Base-by-base conservation (phyloP, 1,140 invertebrate genomes). In the Cephus cinctus region DNA sequence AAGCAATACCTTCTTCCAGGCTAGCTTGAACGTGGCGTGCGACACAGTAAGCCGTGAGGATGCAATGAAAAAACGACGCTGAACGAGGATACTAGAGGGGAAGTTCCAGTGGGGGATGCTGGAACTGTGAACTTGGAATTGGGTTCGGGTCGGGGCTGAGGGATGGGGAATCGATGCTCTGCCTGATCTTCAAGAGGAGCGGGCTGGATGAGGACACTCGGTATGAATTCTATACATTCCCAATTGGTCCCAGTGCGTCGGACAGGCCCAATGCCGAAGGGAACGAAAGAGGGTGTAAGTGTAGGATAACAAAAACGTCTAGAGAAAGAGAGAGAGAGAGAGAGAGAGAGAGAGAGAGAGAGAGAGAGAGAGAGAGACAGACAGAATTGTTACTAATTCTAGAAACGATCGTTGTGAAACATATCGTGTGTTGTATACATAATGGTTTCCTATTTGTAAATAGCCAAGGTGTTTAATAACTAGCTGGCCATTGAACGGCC, bases 391-490 rank as follows among this genome's bases (percentile, higher is more conserved):
- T n/a, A 20, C 5, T 23, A 41, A 41, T 20, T 41, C 22, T 8
- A 23, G 5, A 20, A 41, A 41, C 39, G 19, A 41, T 41, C 39
- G 39, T 41, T 41, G 22, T 5, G 39, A 9, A 16, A 40, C 14
- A 27, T 9, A n/a, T 14, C 19, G 18, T 47, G 35, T 27, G 14
- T 14, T 21, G 36, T 19, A 23, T 51, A 47, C 34, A 39, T 42
- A 52, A 49, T 50, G 38, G 43, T 23, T 3, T 11, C 14, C 4
- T 14, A 34, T 44, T 35, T 48, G 45, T 55, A 54, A n/a, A 54
- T 40, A 40, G 45, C 22, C 21, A 27, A 32, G 41, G 20, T 43
- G 23, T 40, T 56, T 56, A 54, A 54, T 56, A 54, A 54, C 47
- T 54, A 36, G 35, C 30, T 11, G 32, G 21, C 21, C 38, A 46